A percentile compares a stretch with the other conserved stretches of the same genome.
phyloP scores from a whole-genome alignment of 2,888 invertebrate genomes.

The Hermodice carunculata region DNA sequence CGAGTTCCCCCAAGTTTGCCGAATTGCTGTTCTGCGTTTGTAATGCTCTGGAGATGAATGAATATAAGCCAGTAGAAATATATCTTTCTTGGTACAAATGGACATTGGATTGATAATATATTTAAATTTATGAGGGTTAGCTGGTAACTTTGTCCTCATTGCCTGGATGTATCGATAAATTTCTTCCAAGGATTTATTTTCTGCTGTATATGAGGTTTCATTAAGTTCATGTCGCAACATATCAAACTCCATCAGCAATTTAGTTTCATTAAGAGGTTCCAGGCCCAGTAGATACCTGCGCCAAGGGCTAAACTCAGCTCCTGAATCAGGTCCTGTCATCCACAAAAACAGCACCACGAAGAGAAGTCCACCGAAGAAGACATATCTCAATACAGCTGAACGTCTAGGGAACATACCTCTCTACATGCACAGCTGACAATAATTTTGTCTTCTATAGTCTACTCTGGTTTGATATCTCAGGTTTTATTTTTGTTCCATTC shows the following conservation, averaged over 20 bases:
- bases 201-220: slow-evolving; percentile 7
- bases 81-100: slow-evolving; percentile 40
- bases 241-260: slow-evolving; percentile 22
- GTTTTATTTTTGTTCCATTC: too few relatives aligned
- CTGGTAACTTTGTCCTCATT: slow-evolving; percentile 23
- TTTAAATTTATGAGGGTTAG: slow-evolving; percentile 55
- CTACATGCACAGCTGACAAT: too few relatives aligned
- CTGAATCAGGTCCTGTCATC: slow-evolving; percentile 5
- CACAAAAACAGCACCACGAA: slow-evolving; percentile 25
- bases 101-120: slow-evolving; percentile 50
- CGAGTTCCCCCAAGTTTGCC: slow-evolving; percentile 65
- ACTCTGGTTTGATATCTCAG: too few relatives aligned
- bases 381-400: slow-evolving; percentile 28
- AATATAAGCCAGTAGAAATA: slow-evolving; percentile 56
- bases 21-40: slow-evolving; percentile 57
- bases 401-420: slow-evolving; percentile 32
- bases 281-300: slow-evolving; percentile 4
- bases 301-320: slow-evolving; percentile 2
- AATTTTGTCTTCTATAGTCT: too few relatives aligned
- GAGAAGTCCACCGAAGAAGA: neutral
- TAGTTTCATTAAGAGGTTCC: slow-evolving; percentile 28
- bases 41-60: slow-evolving; percentile 64
- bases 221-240: slow-evolving; percentile 17
- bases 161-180: slow-evolving; percentile 25
- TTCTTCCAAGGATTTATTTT: slow-evolving; percentile 25